phyloP scores from a whole-genome alignment of 64 coral and sea anemone species.

The Acropora yongei region DNA sequence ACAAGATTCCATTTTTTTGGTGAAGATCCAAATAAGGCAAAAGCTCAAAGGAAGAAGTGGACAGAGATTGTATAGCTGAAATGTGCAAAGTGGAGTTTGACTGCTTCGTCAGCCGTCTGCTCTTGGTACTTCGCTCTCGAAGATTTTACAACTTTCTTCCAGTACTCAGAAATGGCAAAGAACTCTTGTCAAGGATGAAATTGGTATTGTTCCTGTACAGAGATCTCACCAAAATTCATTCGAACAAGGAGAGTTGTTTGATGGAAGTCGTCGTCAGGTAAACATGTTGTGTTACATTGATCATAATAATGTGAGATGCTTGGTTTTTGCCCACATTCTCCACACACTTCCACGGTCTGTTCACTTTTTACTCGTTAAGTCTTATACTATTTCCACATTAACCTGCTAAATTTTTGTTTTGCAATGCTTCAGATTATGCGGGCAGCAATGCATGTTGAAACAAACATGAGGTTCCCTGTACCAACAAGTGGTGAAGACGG shows the following conservation, averaged over 20 bases:
- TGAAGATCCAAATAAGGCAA: constrained; percentile 26
- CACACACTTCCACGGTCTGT: neutral
- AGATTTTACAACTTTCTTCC: neutral
- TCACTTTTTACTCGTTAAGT: neutral
- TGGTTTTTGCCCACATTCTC: neutral
- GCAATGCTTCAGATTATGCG: no score
- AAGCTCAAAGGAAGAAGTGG: constrained; percentile 4
- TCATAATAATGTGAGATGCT: neutral
- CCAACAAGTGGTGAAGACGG: no score
- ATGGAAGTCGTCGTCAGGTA: neutral
- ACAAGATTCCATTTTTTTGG: constrained; percentile 39
- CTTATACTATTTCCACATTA: no score
- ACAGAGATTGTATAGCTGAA: constrained; percentile 8
- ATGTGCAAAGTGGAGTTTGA: neutral
- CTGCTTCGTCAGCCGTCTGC: no score
- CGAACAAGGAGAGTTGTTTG: neutral
- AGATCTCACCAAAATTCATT: neutral
- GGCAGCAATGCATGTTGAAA: no score
- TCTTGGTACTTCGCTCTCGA: neutral
- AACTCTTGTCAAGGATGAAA: neutral
- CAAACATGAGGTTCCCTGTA: no score
- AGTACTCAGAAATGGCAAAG: neutral
- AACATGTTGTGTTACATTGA: neutral
- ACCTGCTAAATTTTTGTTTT: no score
- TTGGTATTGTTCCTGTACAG: neutral